Evolutionary conservation across 2,888 invertebrate genomes (phyloP).

Genomic region (Malacosoma neustria): DNA sequence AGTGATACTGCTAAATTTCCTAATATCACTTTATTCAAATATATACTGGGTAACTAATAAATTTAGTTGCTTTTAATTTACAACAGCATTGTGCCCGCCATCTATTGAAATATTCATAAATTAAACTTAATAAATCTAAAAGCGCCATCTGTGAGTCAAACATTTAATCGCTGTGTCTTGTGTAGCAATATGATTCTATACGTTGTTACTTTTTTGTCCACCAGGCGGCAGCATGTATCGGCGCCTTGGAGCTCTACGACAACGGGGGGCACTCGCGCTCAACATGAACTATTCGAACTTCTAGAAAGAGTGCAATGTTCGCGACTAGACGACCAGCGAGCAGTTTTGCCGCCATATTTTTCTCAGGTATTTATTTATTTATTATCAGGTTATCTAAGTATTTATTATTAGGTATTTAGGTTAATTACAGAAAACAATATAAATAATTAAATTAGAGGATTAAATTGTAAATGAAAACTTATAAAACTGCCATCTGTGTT

Average conservation of each 20-base stretch:
- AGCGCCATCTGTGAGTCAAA: conserved; percentile 23
- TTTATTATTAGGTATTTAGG: too few species aligned
- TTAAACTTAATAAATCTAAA: background rate
- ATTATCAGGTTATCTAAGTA: too few species aligned
- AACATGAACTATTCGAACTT: conserved; percentile 92
- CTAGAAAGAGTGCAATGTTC: conserved; percentile 96
- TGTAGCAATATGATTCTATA: conserved; percentile 17
- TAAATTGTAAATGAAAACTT: too few species aligned
- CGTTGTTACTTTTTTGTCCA: conserved; percentile 28
- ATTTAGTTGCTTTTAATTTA: too few species aligned
- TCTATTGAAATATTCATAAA: background rate
- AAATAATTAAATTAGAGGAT: too few species aligned
- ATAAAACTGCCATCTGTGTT: too few species aligned
- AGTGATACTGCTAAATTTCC: too few species aligned
- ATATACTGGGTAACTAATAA: too few species aligned
- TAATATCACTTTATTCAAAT: too few species aligned
- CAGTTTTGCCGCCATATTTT: conserved; percentile 93
- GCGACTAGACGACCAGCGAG: conserved; percentile 97
- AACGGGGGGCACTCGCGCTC: conserved; percentile 71
- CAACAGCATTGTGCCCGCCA: too few species aligned
- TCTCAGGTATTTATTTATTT: conserved; percentile 83
- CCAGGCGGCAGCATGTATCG: conserved; percentile 80
- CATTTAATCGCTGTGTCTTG: background rate
- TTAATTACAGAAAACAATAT: too few species aligned
- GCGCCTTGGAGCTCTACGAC: conserved; percentile 71